These are phyloP conservation scores for Drosophila teissieri DNA, from an alignment of 1,140 invertebrate genomes.

Conservation along the genomic window DNA sequence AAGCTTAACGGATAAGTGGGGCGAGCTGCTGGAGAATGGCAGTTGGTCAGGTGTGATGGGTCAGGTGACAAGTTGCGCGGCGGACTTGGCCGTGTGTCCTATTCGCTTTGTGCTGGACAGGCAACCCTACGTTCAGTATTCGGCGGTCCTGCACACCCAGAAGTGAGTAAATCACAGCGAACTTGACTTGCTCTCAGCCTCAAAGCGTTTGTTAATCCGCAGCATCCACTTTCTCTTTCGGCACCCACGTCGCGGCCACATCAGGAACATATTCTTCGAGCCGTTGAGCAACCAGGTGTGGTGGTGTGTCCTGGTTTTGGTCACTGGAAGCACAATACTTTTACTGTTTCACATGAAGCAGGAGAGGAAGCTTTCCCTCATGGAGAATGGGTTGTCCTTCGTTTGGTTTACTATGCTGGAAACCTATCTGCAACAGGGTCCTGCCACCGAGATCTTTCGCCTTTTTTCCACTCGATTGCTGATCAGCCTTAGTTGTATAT, in stretches of 20 bases:
- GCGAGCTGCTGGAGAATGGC: slow-evolving; percentile 84
- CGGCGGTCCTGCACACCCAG: slow-evolving; percentile 83
- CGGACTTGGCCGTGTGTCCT: slow-evolving; percentile 85
- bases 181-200: background rate
- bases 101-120: slow-evolving; percentile 85
- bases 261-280: slow-evolving; percentile 85
- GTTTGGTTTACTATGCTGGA: slow-evolving; percentile 69
- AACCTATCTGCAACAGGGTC: slow-evolving; percentile 73
- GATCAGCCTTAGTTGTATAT: slow-evolving; percentile 85
- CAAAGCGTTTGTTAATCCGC: background rate
- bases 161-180: slow-evolving; percentile 57
- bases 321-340: slow-evolving; percentile 51
- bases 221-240: slow-evolving; percentile 85
- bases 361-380: slow-evolving; percentile 12
- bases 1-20: slow-evolving; percentile 84
- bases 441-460: slow-evolving; percentile 49
- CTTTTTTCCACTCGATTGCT: slow-evolving; percentile 79
- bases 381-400: slow-evolving; percentile 51
- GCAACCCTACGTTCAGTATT: slow-evolving; percentile 84
- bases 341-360: slow-evolving; percentile 50
- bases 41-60: slow-evolving; percentile 86
- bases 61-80: slow-evolving; percentile 82
- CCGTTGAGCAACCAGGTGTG: slow-evolving; percentile 85
- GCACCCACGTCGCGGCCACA: slow-evolving; percentile 85
- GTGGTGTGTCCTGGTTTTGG: slow-evolving; percentile 65